Evolutionary conservation across 2,888 invertebrate species (phyloP), one percentile per base, ranked within the genome.

Genomic region (Thelaira solivaga): DNA sequence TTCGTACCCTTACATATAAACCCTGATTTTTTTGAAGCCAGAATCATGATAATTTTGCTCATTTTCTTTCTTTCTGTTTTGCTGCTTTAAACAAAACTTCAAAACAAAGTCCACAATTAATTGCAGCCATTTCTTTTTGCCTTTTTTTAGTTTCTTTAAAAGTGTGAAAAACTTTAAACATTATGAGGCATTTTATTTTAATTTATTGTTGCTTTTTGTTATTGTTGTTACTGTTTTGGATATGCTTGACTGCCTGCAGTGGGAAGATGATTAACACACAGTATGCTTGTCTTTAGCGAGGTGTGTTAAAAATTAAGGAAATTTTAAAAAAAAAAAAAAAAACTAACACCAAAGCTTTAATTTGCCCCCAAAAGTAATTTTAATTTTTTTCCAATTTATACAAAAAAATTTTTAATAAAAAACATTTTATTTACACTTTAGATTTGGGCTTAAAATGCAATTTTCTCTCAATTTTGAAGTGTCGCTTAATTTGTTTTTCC

Each of bases 111-210:
- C 1, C 20, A 62, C 29, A 43, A 29, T 29, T 34, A 47, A 47
- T 47, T 45, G 45, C 49, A 24, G 22, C 18, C n/a, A n/a, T n/a
- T n/a, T n/a, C n/a, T n/a, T n/a, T n/a, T 16, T 36, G 53, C 13
- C 39, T 55, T 29, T 45, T 29, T 22, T 7, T 59, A 59, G 59
- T 69, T 41, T 69, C 22, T 31, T 61, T 41, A 36, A 61, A 74
- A 78, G 78, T 78, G 74, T 78, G 65, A 78, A 78, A 78, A 53
- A 64, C 41, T 78, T 69, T 65, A 53, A 75, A 61, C 64, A 31
- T 59, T 68, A 55, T 71, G 57, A 41, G 57, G 26, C 45, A 59
- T 64, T 72, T 62, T 11, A 47, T 16, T 43, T 69, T 31, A 61
- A 69, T 49, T 59, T 69, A 59, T 61, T 16, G 31, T 31, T 69